Base-by-base conservation (phyloP, 2,888 invertebrate genomes). In the Drosophila acutilabella region DNA sequence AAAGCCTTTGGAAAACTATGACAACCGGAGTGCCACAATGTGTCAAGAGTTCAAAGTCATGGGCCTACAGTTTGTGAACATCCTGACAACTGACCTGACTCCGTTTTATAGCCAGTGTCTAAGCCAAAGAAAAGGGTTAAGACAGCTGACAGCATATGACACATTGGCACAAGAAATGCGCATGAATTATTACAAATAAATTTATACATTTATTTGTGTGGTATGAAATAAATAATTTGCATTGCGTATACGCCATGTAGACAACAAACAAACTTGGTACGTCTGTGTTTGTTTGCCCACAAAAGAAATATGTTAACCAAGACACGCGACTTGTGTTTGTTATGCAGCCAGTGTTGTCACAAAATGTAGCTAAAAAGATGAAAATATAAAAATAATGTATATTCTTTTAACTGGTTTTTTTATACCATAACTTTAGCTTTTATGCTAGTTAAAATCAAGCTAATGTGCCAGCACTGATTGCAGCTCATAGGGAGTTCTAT, bases 11-110 rank as follows among this genome's bases (percentile, higher is more conserved):
- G 36, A 52, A 66, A 73, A 78, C 71, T 79, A 68, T 84, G 81
- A 77, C 84, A 81, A 69, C 40, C 77, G 0, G 58, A 70, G 71
- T 85, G 86, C 62, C 86, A 85, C 30, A 85, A 82, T 85, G 79
- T 83, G 86, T 83, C 83, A 86, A 79, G 74, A 83, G 86, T 83
- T 86, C 83, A 83, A 83, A 86, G 79, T 83, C 81, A 75, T 75
- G 72, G 56, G 69, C 60, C 73, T 54, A 67, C 71, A 71, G 69
- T 53, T 69, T 74, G 47, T 26, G 45, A 45, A 38, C 38, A 57
- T 38, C 13, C 38, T 38, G 38, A 42, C 57, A 56, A 57, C 59
- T 59, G 62, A 71, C 71, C 66, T 67, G 30, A 10, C 56, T 45
- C 42, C 16, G 8, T 60, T 11, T 60, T 40, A 18, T 42, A 47